phyloP scores from a whole-genome alignment of 2,113 vertebrate genomes.

The Prunella himalayana region DNA sequence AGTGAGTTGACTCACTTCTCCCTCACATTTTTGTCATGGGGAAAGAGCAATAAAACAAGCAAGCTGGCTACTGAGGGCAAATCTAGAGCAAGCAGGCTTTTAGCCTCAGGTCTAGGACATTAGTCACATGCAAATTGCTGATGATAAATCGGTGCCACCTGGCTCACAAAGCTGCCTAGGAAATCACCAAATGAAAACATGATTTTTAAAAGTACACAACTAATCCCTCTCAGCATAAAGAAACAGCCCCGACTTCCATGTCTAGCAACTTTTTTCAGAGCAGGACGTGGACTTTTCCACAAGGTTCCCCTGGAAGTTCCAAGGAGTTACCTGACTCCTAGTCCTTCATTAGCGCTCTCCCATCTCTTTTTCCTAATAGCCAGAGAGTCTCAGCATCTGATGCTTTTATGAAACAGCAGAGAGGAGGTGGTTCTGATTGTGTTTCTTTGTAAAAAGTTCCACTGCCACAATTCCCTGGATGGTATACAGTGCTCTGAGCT shows the following conservation, averaged over 20 bases:
- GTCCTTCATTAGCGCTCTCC: neutral
- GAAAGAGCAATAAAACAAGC: neutral
- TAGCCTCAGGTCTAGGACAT: neutral
- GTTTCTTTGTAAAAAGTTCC: neutral
- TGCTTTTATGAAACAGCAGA: neutral
- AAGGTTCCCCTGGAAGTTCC: neutral
- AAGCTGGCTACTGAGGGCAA: neutral
- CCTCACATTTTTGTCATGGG: neutral
- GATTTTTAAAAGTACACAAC: neutral
- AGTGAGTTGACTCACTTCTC: neutral
- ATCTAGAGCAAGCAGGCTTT: neutral
- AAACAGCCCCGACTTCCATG: accelerated
- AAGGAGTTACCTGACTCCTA: neutral
- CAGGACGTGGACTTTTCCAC: neutral
- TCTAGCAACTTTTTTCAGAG: neutral
- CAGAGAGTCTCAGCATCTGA: neutral
- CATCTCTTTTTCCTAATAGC: neutral
- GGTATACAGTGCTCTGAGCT: neutral
- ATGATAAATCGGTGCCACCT: neutral
- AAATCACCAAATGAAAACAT: neutral
- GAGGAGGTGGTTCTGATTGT: neutral
- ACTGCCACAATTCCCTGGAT: neutral
- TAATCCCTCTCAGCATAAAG: neutral
- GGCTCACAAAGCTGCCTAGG: neutral
- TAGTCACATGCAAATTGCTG: neutral